Evolutionary conservation across 2,797 vertebrate genomes (phyloP), one percentile per base, ranked within the genome.

Genomic region (Tympanoctomys barrerae): DNA sequence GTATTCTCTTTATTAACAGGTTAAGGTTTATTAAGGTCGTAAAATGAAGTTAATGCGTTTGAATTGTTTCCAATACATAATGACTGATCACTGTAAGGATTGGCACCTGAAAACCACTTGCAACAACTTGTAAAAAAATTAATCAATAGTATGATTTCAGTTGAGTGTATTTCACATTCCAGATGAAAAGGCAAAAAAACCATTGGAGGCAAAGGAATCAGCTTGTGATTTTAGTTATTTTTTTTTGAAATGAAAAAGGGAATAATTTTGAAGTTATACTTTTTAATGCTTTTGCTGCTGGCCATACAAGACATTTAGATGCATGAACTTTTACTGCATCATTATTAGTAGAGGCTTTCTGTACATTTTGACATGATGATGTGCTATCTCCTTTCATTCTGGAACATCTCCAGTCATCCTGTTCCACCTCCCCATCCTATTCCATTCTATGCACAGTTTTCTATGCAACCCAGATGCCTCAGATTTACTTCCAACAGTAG

Each of bases 371-470:
- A 97, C 98, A 98, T 92, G 97, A 90, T 96, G 97, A 89, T 96
- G 26, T 59, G 94, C 90, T 95, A 90, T 97, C 96, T 97, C 89
- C 85, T 97, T 91, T 96, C 95, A 97, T 96, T 94, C 92, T 93
- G 66, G 42, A 89, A 89, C 16, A 19, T 89, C 49, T 88, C 57
- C 11, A 83, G 36, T 18, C 54, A 52, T n/a, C 22, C 42, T 28
- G 68, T n/a, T 49, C 0, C 0, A 46, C 52, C 28, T 78, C 46
- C 36, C 16, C 10, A 66, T 94, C 92, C 89, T 98, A 97, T 94
- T 98, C 97, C 98, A 79, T 98, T 96, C 98, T 96, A 95, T 97
- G 93, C 97, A 97, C 98, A 98, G 97, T 97, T 98, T 97, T 90
- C 90, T 87, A 46, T 80, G 89, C 94, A 93, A 97, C 97, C 96